Conservation (phyloP, 2,797 vertebrate genomes). For the Acrocephalus scirpaceus region DNA sequence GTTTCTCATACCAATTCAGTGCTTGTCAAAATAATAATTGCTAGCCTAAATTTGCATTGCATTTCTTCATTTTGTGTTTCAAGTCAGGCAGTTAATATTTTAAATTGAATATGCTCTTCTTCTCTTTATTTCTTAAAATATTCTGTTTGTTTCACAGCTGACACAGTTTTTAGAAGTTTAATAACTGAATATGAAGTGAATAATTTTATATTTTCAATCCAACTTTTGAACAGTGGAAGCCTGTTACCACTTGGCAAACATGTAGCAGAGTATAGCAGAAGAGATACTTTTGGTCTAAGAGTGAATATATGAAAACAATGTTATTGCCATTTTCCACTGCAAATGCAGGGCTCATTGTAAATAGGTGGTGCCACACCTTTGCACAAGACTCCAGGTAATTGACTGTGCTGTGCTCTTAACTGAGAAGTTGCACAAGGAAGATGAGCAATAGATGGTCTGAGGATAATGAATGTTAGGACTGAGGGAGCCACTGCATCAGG, state of each 20-base stretch:
- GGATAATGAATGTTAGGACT: background rate
- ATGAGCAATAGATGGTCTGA: background rate
- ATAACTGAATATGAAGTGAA: background rate
- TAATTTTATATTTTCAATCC: background rate
- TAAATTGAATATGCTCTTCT: background rate
- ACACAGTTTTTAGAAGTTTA: background rate
- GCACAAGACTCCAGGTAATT: rapidly evolving
- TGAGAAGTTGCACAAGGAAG: background rate
- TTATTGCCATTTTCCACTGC: background rate
- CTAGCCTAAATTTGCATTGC: background rate
- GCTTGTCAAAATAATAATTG: background rate
- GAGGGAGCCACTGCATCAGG: background rate
- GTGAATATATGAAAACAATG: background rate
- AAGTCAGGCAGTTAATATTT: background rate
- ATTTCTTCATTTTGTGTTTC: background rate
- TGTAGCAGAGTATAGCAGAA: background rate
- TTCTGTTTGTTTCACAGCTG: background rate
- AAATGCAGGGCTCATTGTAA: background rate
- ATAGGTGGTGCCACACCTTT: background rate
- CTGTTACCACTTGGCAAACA: background rate
- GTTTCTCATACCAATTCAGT: background rate
- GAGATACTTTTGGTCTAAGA: background rate
- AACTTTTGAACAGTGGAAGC: background rate
- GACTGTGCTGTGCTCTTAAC: background rate
- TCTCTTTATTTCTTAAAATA: background rate